Evolutionary conservation across 2,888 invertebrate species (phyloP), one percentile per base, ranked within the genome.

Genomic region (Bembecia ichneumoniformis): DNA sequence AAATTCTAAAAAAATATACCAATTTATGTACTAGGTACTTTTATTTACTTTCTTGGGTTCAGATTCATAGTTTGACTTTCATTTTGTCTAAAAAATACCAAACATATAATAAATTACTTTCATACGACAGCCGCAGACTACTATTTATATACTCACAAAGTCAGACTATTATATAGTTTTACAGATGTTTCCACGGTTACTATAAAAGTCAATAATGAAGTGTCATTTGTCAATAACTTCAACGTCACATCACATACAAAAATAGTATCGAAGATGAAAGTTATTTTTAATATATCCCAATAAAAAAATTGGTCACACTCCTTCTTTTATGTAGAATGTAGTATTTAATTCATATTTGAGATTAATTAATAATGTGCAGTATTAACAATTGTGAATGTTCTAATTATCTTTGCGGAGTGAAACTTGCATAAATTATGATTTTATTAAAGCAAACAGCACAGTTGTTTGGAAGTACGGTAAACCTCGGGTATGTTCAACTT

Each of bases 191-290:
- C 28, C 7, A 28, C 28, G 7, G 9, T n/a, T n/a, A 28, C 28
- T 14, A 49, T 46, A 28, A 48, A 47, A 40, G 50, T 50, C 48
- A 50, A 15, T 44, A 35, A n/a, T n/a, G n/a, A n/a, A n/a, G 17
- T 43, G n/a, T n/a, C 43, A 46, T 34, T 35, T 10, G 13, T 15
- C 5, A 49, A 51, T 43, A 53, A 50, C 48, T 46, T 14, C 43
- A 55, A 69, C 68, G 70, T 72, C 72, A 40, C 47, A 28, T 28
- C 28, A 28, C 47, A 72, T 72, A 70, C 69, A 71, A 77, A 84
- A 86, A 83, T 82, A 86, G 82, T 63, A 74, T 75, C 71, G 71
- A 46, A 76, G 74, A 82, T 82, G 83, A 80, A 77, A 84, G 86
- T 83, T 83, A 86, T 82, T 83, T 84, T 71, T 83, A 80, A 69